Evolutionary conservation across 2,113 vertebrate species (phyloP).

Genomic region (Chunga burmeisteri): DNA sequence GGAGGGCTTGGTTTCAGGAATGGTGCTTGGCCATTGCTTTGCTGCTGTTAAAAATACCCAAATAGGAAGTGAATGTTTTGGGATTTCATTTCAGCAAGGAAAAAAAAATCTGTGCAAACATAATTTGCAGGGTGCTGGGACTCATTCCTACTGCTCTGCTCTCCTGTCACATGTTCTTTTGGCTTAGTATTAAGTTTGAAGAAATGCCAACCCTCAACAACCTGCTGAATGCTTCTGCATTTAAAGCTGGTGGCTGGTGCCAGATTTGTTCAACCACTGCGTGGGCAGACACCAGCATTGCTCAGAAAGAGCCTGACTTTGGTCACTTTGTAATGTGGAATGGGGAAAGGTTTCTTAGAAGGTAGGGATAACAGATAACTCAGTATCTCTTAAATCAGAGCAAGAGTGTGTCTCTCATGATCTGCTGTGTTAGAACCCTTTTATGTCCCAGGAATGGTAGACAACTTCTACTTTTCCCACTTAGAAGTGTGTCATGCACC

Average conservation of each 20-base stretch:
- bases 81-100: background rate
- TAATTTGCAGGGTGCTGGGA: background rate
- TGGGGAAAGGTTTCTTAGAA: background rate
- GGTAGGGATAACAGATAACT: background rate
- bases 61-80: background rate
- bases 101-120: background rate
- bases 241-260: background rate
- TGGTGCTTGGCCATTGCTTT: background rate
- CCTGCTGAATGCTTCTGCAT: background rate
- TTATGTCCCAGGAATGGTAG: background rate
- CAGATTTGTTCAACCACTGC: background rate
- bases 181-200: background rate
- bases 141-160: background rate
- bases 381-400: background rate
- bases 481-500: background rate
- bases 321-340: background rate
- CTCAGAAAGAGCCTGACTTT: background rate
- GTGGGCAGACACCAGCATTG: fast-evolving
- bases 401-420: background rate
- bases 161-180: background rate
- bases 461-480: background rate
- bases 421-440: background rate
- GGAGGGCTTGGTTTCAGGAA: background rate
- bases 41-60: background rate
- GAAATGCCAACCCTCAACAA: background rate